phyloP scores from a whole-genome alignment of 2,797 vertebrate genomes.

The Emydoidea blandingii region DNA sequence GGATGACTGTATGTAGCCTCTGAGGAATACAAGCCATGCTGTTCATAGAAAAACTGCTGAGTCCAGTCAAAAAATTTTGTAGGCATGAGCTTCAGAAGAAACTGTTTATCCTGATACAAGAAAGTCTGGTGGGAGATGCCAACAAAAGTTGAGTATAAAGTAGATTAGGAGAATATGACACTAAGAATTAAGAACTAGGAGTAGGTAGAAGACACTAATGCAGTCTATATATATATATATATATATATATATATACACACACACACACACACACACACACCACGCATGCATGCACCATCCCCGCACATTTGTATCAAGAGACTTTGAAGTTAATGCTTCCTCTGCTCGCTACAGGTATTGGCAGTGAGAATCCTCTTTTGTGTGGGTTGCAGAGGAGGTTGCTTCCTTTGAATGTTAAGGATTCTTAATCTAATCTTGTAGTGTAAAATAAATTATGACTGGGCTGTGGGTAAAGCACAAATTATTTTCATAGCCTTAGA shows the following conservation, averaged over 20 bases:
- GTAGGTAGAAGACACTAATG: neutral
- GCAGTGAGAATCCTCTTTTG: neutral
- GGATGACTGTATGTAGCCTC: neutral
- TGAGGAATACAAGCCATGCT: neutral
- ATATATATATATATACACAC: too few species aligned
- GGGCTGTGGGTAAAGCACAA: neutral
- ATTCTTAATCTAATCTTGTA: neutral
- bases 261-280: too few species aligned
- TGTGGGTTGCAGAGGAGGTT: neutral
- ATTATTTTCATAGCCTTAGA: neutral
- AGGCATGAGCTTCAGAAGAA: neutral
- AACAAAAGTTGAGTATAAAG: neutral
- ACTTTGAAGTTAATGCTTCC: neutral
- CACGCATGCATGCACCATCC: neutral
- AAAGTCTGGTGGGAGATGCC: neutral
- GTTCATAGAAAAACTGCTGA: neutral
- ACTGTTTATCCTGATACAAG: neutral
- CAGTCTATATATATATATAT: neutral
- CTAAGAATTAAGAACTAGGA: neutral
- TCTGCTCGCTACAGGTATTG: neutral
- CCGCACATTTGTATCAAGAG: neutral
- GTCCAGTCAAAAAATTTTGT: neutral
- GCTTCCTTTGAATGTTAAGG: neutral
- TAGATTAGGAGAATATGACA: neutral
- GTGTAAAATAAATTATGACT: neutral